phyloP scores from a whole-genome alignment of 1,140 invertebrate species.

The Hesperophylax magnus region DNA sequence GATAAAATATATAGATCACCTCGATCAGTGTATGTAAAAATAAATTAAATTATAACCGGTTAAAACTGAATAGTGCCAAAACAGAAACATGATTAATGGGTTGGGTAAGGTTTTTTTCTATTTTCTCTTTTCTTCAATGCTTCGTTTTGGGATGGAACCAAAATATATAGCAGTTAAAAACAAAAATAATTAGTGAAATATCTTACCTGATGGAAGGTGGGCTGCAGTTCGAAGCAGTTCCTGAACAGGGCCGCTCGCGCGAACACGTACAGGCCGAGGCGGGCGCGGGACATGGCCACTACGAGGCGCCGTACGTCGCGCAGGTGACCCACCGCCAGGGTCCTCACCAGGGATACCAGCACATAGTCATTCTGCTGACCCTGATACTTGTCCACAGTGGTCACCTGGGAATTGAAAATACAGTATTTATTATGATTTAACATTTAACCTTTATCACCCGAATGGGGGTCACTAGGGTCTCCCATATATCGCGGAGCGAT shows the following conservation, averaged over 20 bases:
- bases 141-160: too few species aligned
- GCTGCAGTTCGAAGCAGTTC: slow-evolving; percentile 97
- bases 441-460: too few species aligned
- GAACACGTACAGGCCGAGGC: slow-evolving; percentile 98
- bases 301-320: slow-evolving; percentile 96
- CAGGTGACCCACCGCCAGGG: slow-evolving; percentile 96
- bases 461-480: too few species aligned
- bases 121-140: too few species aligned
- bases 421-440: background rate
- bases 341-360: slow-evolving; percentile 94
- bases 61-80: too few species aligned
- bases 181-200: background rate
- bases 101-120: too few species aligned
- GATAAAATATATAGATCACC: too few species aligned
- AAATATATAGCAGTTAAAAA: too few species aligned
- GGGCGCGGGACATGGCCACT: slow-evolving; percentile 97
- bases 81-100: too few species aligned
- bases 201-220: slow-evolving; percentile 90
- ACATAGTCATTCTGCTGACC: slow-evolving; percentile 99
- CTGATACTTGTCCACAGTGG: slow-evolving; percentile 99
- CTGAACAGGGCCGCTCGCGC: slow-evolving; percentile 92
- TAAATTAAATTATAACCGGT: too few species aligned
- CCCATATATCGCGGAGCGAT: too few species aligned
- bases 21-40: too few species aligned
- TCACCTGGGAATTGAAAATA: slow-evolving; percentile 69